These are phyloP conservation scores for Sphecodes monilicornis DNA, from an alignment of 2,888 invertebrate genomes.

Conservation along the genomic window DNA sequence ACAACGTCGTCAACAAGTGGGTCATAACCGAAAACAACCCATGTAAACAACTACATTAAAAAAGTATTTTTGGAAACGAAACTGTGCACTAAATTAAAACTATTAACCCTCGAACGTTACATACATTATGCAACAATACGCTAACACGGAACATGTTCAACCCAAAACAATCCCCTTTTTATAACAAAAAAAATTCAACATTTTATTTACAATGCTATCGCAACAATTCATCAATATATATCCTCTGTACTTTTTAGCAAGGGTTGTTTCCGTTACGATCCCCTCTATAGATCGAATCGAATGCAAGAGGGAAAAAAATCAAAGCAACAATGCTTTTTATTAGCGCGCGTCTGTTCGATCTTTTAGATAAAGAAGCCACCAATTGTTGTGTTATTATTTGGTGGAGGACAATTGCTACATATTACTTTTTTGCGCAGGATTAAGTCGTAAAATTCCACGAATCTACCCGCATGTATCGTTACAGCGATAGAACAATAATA, in stretches of 20 bases:
- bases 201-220: background rate
- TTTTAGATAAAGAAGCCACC: constrained; percentile 43
- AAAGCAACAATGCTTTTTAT: constrained; percentile 32
- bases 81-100: constrained; percentile 12
- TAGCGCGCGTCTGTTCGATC: constrained; percentile 41
- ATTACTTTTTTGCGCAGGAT: constrained; percentile 46
- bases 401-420: constrained; percentile 73
- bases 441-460: constrained; percentile 52
- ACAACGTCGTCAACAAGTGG: constrained; percentile 8
- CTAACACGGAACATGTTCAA: background rate
- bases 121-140: background rate
- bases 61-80: background rate
- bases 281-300: background rate
- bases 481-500: background rate
- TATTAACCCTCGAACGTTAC: background rate
- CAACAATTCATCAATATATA: background rate
- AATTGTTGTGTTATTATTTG: constrained; percentile 56
- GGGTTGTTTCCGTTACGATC: constrained; percentile 11
- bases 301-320: background rate
- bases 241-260: background rate
- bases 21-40: constrained; percentile 17
- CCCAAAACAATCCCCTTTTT: background rate
- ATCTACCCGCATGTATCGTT: constrained; percentile 40
- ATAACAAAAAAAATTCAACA: background rate
- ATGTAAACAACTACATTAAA: background rate